Evolutionary conservation across 2,113 vertebrate genomes (phyloP).

Genomic region (Campylomormyrus numenius): DNA sequence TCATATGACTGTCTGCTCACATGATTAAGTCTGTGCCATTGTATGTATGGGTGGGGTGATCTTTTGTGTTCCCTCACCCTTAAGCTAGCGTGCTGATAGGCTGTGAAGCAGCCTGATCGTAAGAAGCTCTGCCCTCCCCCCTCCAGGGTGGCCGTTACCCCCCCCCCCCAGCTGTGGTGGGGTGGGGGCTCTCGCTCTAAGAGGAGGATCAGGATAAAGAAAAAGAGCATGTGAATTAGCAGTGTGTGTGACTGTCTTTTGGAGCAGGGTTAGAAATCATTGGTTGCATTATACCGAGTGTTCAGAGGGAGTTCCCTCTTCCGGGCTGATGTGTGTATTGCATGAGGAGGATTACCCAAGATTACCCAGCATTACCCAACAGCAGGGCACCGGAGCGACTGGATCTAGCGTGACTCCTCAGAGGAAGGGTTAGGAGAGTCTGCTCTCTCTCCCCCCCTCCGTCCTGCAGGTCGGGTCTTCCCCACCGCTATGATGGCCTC

Average conservation of each 20-base stretch:
- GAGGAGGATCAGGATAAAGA: neutral
- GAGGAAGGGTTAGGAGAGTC: neutral
- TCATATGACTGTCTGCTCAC: conserved; percentile 11
- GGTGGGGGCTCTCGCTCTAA: neutral
- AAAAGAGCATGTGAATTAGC: neutral
- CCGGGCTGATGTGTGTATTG: neutral
- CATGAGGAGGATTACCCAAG: neutral
- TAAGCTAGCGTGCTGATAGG: neutral
- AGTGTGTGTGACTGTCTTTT: neutral
- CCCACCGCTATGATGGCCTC: too few species aligned
- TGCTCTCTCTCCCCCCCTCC: too few species aligned
- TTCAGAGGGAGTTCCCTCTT: neutral
- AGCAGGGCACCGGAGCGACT: neutral
- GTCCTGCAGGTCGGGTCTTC: neutral
- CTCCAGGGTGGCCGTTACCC: neutral
- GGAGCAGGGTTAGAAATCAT: neutral
- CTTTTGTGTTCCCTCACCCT: neutral
- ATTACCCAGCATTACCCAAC: neutral
- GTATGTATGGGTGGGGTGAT: neutral
- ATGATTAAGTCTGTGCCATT: neutral
- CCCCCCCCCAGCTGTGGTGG: neutral
- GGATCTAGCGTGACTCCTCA: neutral
- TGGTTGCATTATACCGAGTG: neutral
- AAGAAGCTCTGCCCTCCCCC: neutral
- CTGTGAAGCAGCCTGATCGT: neutral